A percentile compares a stretch with the other conserved stretches of the same genome.
phyloP scores from a whole-genome alignment of 2,113 vertebrate species.

The Planiliza haematocheilus region DNA sequence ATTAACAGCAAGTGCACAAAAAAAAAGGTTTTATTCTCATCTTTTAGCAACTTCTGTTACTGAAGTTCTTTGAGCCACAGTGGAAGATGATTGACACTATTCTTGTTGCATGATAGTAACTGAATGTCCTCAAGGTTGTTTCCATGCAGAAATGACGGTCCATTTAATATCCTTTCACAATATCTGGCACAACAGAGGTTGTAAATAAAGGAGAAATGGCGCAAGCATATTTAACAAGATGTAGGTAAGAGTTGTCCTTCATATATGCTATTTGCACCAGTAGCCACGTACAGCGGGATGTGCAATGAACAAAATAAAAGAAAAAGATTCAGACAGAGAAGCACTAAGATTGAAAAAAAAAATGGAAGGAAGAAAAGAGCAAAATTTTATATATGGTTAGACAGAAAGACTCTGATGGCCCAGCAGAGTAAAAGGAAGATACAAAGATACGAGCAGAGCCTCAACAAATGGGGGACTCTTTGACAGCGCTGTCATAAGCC shows the following conservation, averaged over 20 bases:
- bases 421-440: conserved; percentile 1
- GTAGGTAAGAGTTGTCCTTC: conserved; percentile 21
- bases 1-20: too few species aligned
- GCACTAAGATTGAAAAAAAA: not conserved
- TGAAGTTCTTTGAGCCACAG: conserved; percentile 8
- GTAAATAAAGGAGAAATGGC: conserved; percentile 53
- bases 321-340: conserved; percentile 18
- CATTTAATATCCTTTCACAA: conserved; percentile 36
- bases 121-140: conserved; percentile 57
- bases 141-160: conserved; percentile 34
- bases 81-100: conserved; percentile 27
- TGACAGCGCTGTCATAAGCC: conserved; percentile 60
- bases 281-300: conserved; percentile 14
- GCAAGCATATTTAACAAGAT: conserved; percentile 51
- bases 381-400: conserved; percentile 12
- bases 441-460: conserved; percentile 28
- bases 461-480: conserved; percentile 52
- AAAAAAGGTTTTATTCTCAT: too few species aligned
- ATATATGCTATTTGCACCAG: conserved; percentile 34
- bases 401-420: conserved; percentile 19
- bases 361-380: not conserved
- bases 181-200: conserved; percentile 28
- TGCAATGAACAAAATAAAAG: not conserved
- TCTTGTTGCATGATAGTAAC: conserved; percentile 30
- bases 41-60: too few species aligned